Evolutionary conservation across 2,113 vertebrate species (phyloP).

Genomic region (Heptranchias perlo): DNA sequence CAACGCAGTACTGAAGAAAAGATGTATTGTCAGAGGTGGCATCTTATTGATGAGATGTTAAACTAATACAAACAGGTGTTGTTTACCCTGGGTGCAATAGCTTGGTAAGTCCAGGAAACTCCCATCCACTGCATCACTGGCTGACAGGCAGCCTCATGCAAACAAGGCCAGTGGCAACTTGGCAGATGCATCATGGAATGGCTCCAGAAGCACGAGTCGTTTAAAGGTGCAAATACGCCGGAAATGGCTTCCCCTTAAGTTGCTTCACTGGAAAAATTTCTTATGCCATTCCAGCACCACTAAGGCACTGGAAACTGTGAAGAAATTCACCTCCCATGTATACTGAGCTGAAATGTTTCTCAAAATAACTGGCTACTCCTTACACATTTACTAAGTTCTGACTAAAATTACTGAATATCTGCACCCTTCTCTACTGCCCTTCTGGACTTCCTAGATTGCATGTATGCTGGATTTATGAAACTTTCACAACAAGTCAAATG

Average conservation of each 20-base stretch:
- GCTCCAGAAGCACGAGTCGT: too few relatives aligned
- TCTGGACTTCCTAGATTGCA: too few relatives aligned
- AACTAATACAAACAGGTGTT: neutral
- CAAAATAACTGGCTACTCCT: neutral
- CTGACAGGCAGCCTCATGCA: neutral
- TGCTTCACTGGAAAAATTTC: neutral
- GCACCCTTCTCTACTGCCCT: too few relatives aligned
- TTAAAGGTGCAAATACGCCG: neutral
- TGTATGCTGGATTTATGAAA: too few relatives aligned
- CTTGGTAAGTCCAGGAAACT: neutral
- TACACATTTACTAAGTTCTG: neutral
- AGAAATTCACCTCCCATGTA: neutral
- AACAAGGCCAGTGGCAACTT: neutral
- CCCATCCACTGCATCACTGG: neutral
- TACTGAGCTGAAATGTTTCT: neutral
- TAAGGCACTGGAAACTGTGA: neutral
- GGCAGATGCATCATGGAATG: neutral
- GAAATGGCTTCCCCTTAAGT: neutral
- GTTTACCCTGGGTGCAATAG: neutral
- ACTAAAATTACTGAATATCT: too few relatives aligned
- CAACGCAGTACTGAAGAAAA: too few relatives aligned
- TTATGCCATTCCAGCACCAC: neutral
- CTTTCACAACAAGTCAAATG: neutral
- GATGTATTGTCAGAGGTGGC: too few relatives aligned
- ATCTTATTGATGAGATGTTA: neutral